These are phyloP conservation scores for Saccostrea glomerata DNA, from an alignment of 1,140 invertebrate genomes.

Conservation along the genomic window DNA sequence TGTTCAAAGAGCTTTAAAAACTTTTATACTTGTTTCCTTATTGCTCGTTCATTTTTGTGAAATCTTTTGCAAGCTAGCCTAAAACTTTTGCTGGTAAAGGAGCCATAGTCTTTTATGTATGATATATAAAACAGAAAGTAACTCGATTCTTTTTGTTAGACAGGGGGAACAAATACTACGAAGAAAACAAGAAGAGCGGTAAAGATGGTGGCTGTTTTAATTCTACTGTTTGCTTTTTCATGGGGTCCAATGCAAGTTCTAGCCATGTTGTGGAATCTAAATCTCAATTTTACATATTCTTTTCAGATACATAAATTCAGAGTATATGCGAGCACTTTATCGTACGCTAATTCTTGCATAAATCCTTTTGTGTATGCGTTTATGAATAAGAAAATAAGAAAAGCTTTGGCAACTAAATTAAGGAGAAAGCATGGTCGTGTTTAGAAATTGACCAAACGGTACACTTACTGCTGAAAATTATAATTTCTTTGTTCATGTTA, in stretches of 20 bases:
- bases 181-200: conserved; percentile 86
- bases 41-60: no score
- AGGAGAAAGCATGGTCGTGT: no score
- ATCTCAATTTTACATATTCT: conserved; percentile 78
- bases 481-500: no score
- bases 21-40: no score
- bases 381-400: conserved; percentile 90
- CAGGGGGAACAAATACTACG: neutral
- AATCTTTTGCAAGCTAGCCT: no score
- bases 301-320: conserved; percentile 84
- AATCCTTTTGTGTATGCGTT: conserved; percentile 97
- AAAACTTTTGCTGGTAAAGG: no score
- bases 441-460: no score
- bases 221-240: conserved; percentile 94
- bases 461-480: no score
- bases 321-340: conserved; percentile 91
- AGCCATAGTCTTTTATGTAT: no score
- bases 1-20: no score
- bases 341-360: conserved; percentile 95
- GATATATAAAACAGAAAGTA: no score
- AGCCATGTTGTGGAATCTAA: conserved; percentile 71
- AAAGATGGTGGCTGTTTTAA: conserved; percentile 94
- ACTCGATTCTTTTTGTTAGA: neutral
- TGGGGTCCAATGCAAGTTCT: conserved; percentile 94
- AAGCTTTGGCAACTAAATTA: conserved; percentile 79